phyloP scores from a whole-genome alignment of 1,140 invertebrate genomes.

The Drosophila athabasca region DNA sequence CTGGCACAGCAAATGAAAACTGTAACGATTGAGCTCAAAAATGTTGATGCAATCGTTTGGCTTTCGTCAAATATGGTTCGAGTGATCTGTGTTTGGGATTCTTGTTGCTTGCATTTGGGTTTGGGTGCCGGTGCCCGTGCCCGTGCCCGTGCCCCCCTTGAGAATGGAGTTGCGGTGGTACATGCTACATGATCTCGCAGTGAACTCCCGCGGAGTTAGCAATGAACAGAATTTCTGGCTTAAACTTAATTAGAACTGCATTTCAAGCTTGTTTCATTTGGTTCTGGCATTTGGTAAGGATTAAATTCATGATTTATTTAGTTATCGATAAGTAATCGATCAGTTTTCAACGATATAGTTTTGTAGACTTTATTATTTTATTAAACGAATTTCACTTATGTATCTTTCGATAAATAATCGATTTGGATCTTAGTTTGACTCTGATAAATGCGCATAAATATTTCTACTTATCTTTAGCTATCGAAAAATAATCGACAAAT shows the following conservation, averaged over 20 bases:
- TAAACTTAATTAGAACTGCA: slow-evolving; percentile 37
- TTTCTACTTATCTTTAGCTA: no score
- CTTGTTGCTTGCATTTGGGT: slow-evolving; percentile 29
- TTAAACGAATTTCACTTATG: no score
- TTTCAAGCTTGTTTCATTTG: not conserved
- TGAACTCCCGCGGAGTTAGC: slow-evolving; percentile 35
- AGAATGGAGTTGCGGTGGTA: slow-evolving; percentile 29
- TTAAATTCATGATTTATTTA: slow-evolving; percentile 1
- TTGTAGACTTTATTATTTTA: no score
- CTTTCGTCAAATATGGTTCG: slow-evolving; percentile 75
- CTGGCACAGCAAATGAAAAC: slow-evolving; percentile 15
- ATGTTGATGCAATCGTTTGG: slow-evolving; percentile 79
- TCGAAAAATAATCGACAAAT: no score
- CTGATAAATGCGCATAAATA: no score
- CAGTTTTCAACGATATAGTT: no score
- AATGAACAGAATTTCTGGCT: slow-evolving; percentile 42
- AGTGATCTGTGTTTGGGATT: slow-evolving; percentile 57
- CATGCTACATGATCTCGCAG: slow-evolving; percentile 37
- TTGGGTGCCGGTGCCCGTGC: slow-evolving; percentile 36
- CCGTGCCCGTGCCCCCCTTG: not conserved
- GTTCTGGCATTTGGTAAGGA: slow-evolving; percentile 12
- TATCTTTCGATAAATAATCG: no score
- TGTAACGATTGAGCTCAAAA: slow-evolving; percentile 52
- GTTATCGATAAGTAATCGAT: no score
- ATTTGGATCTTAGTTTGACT: no score